These are phyloP conservation scores for Sebastiscus albofasciatus DNA, from an alignment of 2,797 vertebrate species.

Conservation along the genomic window DNA sequence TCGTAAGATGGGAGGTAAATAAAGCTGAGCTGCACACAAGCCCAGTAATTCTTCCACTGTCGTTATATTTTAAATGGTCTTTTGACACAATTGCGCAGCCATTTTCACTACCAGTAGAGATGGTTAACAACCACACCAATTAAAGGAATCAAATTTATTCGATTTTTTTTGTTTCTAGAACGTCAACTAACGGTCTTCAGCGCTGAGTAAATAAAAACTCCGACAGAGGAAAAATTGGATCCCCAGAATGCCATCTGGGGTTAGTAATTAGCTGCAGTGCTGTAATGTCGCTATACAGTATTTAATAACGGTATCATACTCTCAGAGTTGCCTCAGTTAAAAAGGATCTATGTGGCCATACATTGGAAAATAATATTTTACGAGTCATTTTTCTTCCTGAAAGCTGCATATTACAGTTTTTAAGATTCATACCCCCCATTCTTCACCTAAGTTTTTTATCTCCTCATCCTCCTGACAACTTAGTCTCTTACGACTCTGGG, in stretches of 20 bases:
- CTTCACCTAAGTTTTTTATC: conserved; percentile 48
- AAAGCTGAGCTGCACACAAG: conserved; percentile 19
- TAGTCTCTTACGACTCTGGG: conserved; percentile 10
- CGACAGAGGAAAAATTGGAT: conserved; percentile 7
- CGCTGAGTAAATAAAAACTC: conserved; percentile 45
- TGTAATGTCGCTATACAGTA: conserved; percentile 19
- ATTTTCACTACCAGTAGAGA: conserved; percentile 9
- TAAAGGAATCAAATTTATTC: conserved; percentile 10
- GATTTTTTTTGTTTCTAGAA: background rate
- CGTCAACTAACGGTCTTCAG: conserved; percentile 21
- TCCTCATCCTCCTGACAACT: conserved; percentile 16
- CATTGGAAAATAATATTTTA: conserved; percentile 34
- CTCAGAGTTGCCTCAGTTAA: conserved; percentile 9
- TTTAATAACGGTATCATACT: conserved; percentile 42
- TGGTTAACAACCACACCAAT: conserved; percentile 33
- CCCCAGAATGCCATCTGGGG: conserved; percentile 32
- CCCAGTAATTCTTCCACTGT: conserved; percentile 1
- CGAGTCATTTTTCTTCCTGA: conserved; percentile 48
- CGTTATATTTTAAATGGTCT: conserved; percentile 19
- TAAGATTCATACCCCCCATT: conserved; percentile 49
- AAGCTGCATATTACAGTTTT: conserved; percentile 47
- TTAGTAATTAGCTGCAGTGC: conserved; percentile 48
- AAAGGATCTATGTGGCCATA: conserved; percentile 20
- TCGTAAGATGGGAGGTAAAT: conserved; percentile 29
- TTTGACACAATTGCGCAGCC: background rate